Evolutionary conservation across 2,113 vertebrate species (phyloP).

Genomic region (Xiphophorus couchianus): DNA sequence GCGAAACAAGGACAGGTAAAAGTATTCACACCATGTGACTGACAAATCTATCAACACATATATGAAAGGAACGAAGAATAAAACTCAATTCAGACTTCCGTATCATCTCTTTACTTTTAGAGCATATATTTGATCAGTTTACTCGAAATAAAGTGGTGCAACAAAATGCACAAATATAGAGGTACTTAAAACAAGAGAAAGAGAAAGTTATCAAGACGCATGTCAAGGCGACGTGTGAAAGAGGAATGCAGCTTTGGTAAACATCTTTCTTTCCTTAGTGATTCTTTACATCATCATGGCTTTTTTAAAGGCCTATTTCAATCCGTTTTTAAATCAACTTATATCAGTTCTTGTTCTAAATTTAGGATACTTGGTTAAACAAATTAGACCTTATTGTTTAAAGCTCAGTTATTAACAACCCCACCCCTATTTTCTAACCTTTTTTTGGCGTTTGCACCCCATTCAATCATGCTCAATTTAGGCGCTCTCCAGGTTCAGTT

Average conservation of each 20-base stretch:
- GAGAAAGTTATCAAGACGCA: conserved; percentile 4
- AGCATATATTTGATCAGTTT: neutral
- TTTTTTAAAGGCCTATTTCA: neutral
- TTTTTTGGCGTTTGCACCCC: neutral
- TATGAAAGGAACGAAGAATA: neutral
- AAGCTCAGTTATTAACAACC: neutral
- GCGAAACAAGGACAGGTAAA: neutral
- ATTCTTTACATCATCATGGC: neutral
- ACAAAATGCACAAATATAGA: neutral
- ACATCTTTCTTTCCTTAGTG: neutral
- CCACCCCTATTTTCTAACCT: neutral
- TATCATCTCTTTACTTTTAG: neutral
- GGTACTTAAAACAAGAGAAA: neutral
- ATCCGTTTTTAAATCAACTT: neutral
- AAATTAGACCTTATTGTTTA: neutral
- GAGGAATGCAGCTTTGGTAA: conserved; percentile 1
- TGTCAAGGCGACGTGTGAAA: conserved; percentile 4
- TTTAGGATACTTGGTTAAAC: too few relatives aligned
- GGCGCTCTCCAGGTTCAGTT: neutral
- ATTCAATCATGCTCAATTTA: neutral
- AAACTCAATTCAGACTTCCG: neutral
- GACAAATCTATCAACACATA: neutral
- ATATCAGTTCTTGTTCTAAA: too few relatives aligned
- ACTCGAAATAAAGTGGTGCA: neutral
- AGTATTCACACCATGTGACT: neutral